Conservation (phyloP, 2,797 vertebrate genomes). For the Coregonus sp. region DNA sequence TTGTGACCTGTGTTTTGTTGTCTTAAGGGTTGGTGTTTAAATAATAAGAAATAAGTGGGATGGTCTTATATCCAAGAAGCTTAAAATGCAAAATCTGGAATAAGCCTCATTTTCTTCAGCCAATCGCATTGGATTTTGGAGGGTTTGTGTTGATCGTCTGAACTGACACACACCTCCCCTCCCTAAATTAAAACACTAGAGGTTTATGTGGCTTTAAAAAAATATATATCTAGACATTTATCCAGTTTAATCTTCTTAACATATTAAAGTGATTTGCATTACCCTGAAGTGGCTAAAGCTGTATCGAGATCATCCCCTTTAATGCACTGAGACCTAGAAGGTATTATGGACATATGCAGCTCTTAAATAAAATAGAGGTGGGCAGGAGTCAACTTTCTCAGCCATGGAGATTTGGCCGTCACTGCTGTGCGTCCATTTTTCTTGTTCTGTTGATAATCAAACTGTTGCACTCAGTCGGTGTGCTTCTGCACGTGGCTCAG, state of each 20-base stretch:
- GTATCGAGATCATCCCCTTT: constrained; percentile 75
- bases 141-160: constrained; percentile 81
- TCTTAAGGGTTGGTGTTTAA: constrained; percentile 80
- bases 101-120: constrained; percentile 80
- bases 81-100: constrained; percentile 84
- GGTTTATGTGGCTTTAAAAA: constrained; percentile 84
- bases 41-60: constrained; percentile 84
- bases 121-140: constrained; percentile 72
- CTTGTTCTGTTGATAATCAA: constrained; percentile 70
- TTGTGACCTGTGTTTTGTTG: constrained; percentile 79
- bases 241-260: constrained; percentile 88
- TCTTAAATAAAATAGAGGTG: constrained; percentile 69
- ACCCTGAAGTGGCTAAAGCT: constrained; percentile 83
- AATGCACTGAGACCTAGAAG: constrained; percentile 74
- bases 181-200: constrained; percentile 82
- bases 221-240: constrained; percentile 86
- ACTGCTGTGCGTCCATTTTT: constrained; percentile 59
- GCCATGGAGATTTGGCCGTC: constrained; percentile 61
- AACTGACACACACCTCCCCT: constrained; percentile 79
- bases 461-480: constrained; percentile 77
- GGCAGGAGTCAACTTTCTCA: constrained; percentile 76
- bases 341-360: constrained; percentile 76
- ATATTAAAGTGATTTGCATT: constrained; percentile 88
- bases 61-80: constrained; percentile 85
- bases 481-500: constrained; percentile 69